Evolutionary conservation across 2,113 vertebrate species (phyloP).

Genomic region (Microtus montanus): DNA sequence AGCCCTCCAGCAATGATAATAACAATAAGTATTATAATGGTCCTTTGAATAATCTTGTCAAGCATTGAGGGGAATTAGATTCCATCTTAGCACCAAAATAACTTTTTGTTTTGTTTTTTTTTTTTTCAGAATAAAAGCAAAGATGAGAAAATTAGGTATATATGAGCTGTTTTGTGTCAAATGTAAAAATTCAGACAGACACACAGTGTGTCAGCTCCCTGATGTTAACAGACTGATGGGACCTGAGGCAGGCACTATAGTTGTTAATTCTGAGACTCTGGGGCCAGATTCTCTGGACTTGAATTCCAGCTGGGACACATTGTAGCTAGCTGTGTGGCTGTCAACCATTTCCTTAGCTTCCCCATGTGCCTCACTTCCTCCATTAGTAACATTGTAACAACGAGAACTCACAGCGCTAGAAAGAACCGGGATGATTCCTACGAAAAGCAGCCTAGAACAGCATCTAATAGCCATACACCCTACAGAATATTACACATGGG

Average conservation of each 20-base stretch:
- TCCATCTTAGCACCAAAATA: neutral
- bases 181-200: neutral
- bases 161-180: neutral
- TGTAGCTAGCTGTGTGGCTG: neutral
- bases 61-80: neutral
- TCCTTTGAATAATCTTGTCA: neutral
- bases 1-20: neutral
- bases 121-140: neutral
- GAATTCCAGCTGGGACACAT: no score
- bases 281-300: neutral
- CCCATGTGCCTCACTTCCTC: neutral
- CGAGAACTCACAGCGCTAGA: neutral
- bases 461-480: neutral
- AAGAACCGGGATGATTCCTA: neutral
- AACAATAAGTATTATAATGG: neutral
- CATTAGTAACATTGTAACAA: neutral
- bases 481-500: no score
- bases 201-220: neutral
- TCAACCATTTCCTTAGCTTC: neutral
- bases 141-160: neutral
- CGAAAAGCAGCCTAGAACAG: neutral
- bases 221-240: neutral
- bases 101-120: neutral
- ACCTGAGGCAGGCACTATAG: accelerated
- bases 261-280: neutral